These are phyloP conservation scores for Balaenoptera acutorostrata DNA, from an alignment of 2,113 vertebrate genomes.

Conservation along the genomic window DNA sequence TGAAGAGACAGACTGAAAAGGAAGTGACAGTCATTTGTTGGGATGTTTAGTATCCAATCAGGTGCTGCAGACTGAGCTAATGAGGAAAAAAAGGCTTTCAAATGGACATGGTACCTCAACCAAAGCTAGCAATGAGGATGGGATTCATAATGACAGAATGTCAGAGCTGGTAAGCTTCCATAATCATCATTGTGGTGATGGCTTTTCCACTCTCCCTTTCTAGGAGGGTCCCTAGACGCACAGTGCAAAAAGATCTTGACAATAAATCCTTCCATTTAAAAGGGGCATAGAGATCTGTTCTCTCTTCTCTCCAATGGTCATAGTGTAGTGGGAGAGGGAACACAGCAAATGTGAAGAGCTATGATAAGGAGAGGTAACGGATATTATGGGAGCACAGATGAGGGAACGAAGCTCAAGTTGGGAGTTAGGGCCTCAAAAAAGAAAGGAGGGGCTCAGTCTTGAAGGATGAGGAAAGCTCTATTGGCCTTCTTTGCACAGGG, in stretches of 20 bases:
- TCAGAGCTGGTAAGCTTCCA: neutral
- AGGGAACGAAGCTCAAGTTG: neutral
- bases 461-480: neutral
- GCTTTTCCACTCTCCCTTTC: neutral
- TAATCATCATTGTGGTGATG: neutral
- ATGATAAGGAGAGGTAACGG: neutral
- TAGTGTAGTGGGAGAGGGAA: neutral
- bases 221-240: neutral
- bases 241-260: too few species aligned
- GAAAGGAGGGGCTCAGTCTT: neutral
- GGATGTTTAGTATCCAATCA: neutral
- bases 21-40: neutral
- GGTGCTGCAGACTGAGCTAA: neutral
- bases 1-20: neutral
- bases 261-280: neutral
- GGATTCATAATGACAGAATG: neutral
- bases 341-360: neutral
- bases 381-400: neutral
- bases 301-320: neutral
- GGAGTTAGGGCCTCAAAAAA: neutral
- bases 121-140: neutral
- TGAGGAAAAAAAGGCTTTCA: neutral
- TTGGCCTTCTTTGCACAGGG: neutral
- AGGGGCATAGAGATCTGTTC: neutral
- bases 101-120: neutral